Base-by-base conservation (phyloP, 2,888 invertebrate species). In the Orchesella flavescens region DNA sequence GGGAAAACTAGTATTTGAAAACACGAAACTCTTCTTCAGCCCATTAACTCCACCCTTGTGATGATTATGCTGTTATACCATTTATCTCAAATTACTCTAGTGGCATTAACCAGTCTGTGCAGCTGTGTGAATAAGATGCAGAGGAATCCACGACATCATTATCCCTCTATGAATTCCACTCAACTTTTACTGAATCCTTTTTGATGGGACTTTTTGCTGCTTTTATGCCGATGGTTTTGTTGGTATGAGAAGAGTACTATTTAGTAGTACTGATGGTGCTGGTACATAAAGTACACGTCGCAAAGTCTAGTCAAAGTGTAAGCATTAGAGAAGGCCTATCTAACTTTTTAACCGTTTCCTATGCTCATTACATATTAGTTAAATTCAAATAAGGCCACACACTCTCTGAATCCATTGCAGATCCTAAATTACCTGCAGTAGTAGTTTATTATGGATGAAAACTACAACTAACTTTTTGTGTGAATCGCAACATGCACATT, bases 41-140 rank as follows among this genome's bases (percentile, higher is more conserved):
- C 83, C 83, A 83, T 83, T 83, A 83, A 83, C 83, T 83, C 83
- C 83, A 83, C 83, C 83, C 83, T 77, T 83, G 76, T 83, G 72
- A 83, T 76, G 83, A 76, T 76, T 76, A 76, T 76, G 65, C 77
- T 83, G 61, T 69, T 66, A 71, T 71, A 69, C 66, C 81, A 82
- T 82, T 81, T 82, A 82, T 82, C 81, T 82, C 75, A 83, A 77
- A 83, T 75, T 83, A 83, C 76, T 75, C 75, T 79, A 69, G 74
- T 74, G 74, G 81, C 81, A 75, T 80, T 80, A 80, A 73, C 80
- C 80, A 80, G 74, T 46, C 80, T 79, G 75, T 77, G 77, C 68
- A 77, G 69, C 77, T 79, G 72, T 72, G 78, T 79, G 79, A 79
- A 79, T 73, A 80, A 73, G 80, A 73, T 81, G 68, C 69, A 75